Evolutionary conservation across 2,888 invertebrate species (phyloP).

Genomic region (Cephus sareptanus): DNA sequence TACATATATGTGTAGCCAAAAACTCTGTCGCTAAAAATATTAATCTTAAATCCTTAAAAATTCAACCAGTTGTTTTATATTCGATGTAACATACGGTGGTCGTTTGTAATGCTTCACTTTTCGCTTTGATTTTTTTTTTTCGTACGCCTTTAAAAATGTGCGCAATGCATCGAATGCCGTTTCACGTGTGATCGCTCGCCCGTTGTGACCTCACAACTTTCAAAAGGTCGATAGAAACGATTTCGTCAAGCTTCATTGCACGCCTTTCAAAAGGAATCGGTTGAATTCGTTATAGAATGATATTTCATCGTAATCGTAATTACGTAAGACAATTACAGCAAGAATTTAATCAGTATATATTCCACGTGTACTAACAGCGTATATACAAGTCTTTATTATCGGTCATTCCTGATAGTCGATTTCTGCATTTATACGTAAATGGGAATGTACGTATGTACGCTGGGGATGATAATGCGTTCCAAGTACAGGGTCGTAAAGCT

Average conservation of each 20-base stretch:
- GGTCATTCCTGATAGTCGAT: neutral
- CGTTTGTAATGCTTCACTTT: neutral
- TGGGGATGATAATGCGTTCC: conserved; percentile 2
- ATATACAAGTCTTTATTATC: neutral
- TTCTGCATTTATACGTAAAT: neutral
- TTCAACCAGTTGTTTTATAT: neutral
- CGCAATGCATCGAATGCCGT: neutral
- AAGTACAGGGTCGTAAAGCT: conserved; percentile 2
- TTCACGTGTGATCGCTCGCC: neutral
- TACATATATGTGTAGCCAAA: neutral
- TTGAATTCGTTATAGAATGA: neutral
- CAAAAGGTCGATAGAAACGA: neutral
- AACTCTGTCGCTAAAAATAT: neutral
- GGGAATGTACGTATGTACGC: neutral
- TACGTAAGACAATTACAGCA: neutral
- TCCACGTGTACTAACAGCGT: neutral
- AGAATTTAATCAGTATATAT: neutral
- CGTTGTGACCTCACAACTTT: neutral
- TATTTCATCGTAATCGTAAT: neutral
- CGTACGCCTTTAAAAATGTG: neutral
- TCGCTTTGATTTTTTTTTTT: neutral
- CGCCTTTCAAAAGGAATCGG: neutral
- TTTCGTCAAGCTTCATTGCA: neutral
- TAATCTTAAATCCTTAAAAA: neutral
- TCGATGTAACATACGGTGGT: neutral